A percentile compares a stretch with the other conserved stretches of the same genome.
phyloP scores from a whole-genome alignment of 2,797 vertebrate species.

The Amblyopsis hoosieri region DNA sequence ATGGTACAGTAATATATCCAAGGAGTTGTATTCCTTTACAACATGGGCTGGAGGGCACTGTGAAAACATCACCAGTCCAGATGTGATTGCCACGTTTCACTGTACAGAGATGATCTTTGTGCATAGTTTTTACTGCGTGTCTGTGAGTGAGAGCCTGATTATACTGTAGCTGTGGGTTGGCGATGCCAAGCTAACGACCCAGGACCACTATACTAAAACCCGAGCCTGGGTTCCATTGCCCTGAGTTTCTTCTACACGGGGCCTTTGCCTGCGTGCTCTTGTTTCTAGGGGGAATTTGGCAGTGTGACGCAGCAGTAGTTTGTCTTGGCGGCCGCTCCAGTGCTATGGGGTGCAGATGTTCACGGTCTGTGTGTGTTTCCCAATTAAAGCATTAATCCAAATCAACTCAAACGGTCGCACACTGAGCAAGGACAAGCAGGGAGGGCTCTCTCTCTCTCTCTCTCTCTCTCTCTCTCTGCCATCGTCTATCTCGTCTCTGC shows the following conservation, averaged over 20 bases:
- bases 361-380: conserved; percentile 76
- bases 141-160: conserved; percentile 24
- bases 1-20: conserved; percentile 59
- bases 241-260: conserved; percentile 56
- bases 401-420: conserved; percentile 80
- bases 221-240: conserved; percentile 41
- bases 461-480: conserved; percentile 41
- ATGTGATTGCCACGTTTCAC: conserved; percentile 46
- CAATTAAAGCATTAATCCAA: conserved; percentile 86
- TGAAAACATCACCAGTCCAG: conserved; percentile 78
- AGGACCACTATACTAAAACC: conserved; percentile 22
- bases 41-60: conserved; percentile 49
- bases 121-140: conserved; percentile 12
- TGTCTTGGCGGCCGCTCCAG: conserved; percentile 73
- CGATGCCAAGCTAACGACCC: conserved; percentile 56
- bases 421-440: conserved; percentile 61
- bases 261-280: conserved; percentile 53
- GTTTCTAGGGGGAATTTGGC: conserved; percentile 69
- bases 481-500: conserved; percentile 71
- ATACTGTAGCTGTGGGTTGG: conserved; percentile 40
- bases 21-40: conserved; percentile 64
- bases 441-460: conserved; percentile 40
- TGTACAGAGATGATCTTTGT: conserved; percentile 32
- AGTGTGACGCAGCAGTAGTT: conserved; percentile 72
- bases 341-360: conserved; percentile 81